phyloP scores from a whole-genome alignment of 2,113 vertebrate genomes.

The Sorex araneus region DNA sequence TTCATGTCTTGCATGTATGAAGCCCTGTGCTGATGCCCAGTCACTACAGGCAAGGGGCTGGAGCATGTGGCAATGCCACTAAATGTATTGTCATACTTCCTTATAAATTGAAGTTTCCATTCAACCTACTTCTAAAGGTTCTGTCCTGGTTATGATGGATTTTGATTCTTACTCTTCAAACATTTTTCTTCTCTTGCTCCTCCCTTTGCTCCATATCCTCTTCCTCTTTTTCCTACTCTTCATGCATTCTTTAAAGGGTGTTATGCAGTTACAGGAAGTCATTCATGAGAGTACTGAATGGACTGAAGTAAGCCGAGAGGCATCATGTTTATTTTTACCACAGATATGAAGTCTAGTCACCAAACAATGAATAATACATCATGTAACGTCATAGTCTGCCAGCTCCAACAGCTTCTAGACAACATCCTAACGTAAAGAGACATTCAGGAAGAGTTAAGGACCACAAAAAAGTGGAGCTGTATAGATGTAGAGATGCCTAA shows the following conservation, averaged over 20 bases:
- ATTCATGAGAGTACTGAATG: neutral
- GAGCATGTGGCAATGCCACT: neutral
- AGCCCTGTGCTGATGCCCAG: too few species aligned
- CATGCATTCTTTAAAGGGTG: slow-evolving; percentile 9
- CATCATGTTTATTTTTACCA: slow-evolving; percentile 74
- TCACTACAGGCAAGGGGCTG: too few species aligned
- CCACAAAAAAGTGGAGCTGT: neutral
- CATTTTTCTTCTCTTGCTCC: too few species aligned
- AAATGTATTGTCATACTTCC: neutral
- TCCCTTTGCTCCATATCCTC: too few species aligned
- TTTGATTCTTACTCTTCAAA: neutral
- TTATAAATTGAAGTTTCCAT: neutral
- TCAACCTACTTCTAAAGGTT: slow-evolving; percentile 24
- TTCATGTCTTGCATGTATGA: too few species aligned
- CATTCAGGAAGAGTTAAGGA: slow-evolving; percentile 41
- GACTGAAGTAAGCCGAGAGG: slow-evolving; percentile 12
- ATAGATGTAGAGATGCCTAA: neutral
- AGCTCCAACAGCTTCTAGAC: slow-evolving; percentile 57
- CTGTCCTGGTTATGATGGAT: neutral
- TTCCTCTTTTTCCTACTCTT: neutral
- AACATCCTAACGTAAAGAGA: slow-evolving; percentile 73
- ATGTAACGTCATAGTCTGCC: slow-evolving; percentile 41
- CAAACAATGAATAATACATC: slow-evolving; percentile 77
- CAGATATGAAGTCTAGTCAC: slow-evolving; percentile 63
- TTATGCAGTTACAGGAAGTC: slow-evolving; percentile 60